Percentiles rank a stretch among this genome's conserved stretches.
Evolutionary conservation across 2,888 invertebrate genomes (phyloP).

Genomic region (Shargacucullia verbasci): DNA sequence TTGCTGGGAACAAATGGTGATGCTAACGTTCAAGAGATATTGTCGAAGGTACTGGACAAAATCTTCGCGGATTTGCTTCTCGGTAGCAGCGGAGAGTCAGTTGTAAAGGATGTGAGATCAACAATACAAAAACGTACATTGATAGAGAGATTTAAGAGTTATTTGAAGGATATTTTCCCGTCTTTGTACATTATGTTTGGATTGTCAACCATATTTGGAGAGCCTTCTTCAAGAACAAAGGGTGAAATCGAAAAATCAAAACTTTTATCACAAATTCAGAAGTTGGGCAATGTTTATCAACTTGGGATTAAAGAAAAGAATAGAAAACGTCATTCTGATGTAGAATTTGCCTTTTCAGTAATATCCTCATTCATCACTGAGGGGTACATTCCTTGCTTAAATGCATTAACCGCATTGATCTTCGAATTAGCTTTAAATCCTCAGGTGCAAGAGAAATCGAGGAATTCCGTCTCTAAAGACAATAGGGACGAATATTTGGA

Average conservation of each 20-base stretch:
- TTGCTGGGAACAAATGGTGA: constrained; percentile 86
- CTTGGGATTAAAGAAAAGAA: constrained; percentile 68
- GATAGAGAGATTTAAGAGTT: constrained; percentile 75
- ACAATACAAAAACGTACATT: constrained; percentile 69
- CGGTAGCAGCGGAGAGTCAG: constrained; percentile 67
- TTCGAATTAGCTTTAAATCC: constrained; percentile 76
- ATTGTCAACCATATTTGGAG: constrained; percentile 67
- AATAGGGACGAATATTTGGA: constrained; percentile 74
- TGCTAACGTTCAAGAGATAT: constrained; percentile 83
- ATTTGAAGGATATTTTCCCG: constrained; percentile 81
- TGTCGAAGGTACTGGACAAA: constrained; percentile 84
- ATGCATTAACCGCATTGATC: constrained; percentile 73
- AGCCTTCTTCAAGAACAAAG: constrained; percentile 67
- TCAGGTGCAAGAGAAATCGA: constrained; percentile 71
- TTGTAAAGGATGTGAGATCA: constrained; percentile 72
- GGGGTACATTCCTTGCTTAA: constrained; percentile 80
- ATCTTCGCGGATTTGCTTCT: constrained; percentile 82
- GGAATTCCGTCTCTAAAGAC: constrained; percentile 63
- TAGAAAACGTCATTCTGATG: constrained; percentile 62
- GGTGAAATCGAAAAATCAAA: constrained; percentile 67
- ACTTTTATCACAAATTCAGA: constrained; percentile 69
- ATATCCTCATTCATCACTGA: constrained; percentile 77
- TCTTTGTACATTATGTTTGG: constrained; percentile 77
- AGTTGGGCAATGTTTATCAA: constrained; percentile 67
- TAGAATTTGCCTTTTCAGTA: constrained; percentile 73